Evolutionary conservation across 2,888 invertebrate genomes (phyloP).

Genomic region (Phyllotreta cruciferae): DNA sequence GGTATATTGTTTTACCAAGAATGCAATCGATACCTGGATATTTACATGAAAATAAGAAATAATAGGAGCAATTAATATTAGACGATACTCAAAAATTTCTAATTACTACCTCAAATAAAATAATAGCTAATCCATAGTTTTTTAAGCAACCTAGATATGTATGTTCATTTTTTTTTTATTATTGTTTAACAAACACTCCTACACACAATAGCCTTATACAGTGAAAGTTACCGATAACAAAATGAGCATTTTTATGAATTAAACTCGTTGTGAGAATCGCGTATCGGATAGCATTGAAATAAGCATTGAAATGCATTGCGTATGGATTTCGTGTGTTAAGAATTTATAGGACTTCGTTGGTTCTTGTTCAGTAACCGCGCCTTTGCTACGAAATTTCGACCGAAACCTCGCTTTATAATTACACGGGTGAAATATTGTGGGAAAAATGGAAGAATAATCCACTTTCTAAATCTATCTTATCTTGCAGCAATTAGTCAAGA

Average conservation of each 20-base stretch:
- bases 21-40: too few species aligned
- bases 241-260: not conserved
- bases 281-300: conserved; percentile 20
- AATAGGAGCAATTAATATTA: not conserved
- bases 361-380: conserved; percentile 5
- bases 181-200: too few species aligned
- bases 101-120: too few species aligned
- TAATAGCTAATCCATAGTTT: too few species aligned
- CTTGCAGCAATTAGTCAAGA: conserved; percentile 72
- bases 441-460: not conserved
- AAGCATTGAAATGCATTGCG: conserved; percentile 4
- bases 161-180: too few species aligned
- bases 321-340: not conserved
- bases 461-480: conserved; percentile 4
- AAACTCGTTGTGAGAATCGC: conserved; percentile 9
- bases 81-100: too few species aligned
- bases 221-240: conserved; percentile 3
- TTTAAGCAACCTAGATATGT: too few species aligned
- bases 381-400: conserved; percentile 4
- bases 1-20: too few species aligned
- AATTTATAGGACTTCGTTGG: conserved; percentile 15
- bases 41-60: not conserved
- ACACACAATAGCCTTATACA: not conserved
- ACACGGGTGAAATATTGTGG: too few species aligned
- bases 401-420: not conserved